Evolutionary conservation across 2,113 vertebrate genomes (phyloP).

Genomic region (Procavia capensis): DNA sequence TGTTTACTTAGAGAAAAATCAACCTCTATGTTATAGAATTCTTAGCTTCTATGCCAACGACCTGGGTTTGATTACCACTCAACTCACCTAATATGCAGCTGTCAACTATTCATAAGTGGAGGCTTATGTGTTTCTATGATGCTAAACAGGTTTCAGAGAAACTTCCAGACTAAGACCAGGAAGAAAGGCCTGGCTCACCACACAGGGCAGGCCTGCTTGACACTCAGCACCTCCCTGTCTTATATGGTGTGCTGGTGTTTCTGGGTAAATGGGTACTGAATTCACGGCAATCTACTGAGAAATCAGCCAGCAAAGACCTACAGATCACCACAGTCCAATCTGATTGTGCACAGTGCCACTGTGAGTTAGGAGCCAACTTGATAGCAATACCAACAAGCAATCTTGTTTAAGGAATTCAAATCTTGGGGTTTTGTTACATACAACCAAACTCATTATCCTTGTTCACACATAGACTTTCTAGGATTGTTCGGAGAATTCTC

Average conservation of each 20-base stretch:
- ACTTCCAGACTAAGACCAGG: no score
- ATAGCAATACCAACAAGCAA: no score
- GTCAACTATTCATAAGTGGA: no score
- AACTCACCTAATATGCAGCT: no score
- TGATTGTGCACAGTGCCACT: no score
- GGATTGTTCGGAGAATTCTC: neutral
- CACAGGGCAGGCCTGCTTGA: neutral
- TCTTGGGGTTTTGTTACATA: neutral
- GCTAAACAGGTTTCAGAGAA: no score
- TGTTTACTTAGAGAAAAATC: neutral
- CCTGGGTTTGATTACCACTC: no score
- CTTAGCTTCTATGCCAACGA: no score
- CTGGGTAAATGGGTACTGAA: neutral
- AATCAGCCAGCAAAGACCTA: no score
- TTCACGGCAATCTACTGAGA: neutral
- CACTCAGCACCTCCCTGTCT: neutral
- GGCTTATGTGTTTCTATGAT: no score
- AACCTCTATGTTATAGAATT: neutral
- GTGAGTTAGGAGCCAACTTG: no score
- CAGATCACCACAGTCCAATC: no score
- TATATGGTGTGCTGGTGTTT: neutral
- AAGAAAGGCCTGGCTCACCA: neutral
- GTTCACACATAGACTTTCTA: neutral
- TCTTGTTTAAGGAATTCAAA: neutral
- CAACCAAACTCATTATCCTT: neutral